These are phyloP conservation scores for Dreissena polymorpha DNA, from an alignment of 1,140 invertebrate genomes.

Conservation along the genomic window DNA sequence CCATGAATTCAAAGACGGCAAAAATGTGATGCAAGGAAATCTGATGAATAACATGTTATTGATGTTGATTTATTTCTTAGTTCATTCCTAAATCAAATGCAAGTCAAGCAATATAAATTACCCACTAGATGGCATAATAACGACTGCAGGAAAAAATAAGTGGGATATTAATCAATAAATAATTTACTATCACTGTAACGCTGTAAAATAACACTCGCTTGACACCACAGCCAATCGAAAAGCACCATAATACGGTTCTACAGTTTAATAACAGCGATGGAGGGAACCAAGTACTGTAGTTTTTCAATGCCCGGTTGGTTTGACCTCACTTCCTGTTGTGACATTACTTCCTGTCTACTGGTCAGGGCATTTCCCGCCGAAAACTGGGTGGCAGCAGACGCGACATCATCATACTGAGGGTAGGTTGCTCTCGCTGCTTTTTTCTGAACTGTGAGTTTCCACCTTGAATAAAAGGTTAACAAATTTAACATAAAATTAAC, in stretches of 20 bases:
- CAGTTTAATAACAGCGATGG: conserved; percentile 1
- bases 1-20: too few species aligned
- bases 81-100: too few species aligned
- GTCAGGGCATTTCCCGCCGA: conserved; percentile 52
- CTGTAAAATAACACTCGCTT: neutral
- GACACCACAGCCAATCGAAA: too few species aligned
- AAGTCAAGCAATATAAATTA: too few species aligned
- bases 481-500: neutral
- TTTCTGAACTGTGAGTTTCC: conserved; percentile 59
- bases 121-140: too few species aligned
- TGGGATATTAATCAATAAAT: too few species aligned
- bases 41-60: too few species aligned
- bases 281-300: neutral
- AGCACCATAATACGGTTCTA: neutral
- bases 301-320: neutral
- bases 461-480: conserved; percentile 23
- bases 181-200: too few species aligned
- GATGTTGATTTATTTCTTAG: too few species aligned
- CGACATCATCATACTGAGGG: conserved; percentile 56
- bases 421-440: conserved; percentile 55
- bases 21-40: too few species aligned
- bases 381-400: conserved; percentile 32
- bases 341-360: neutral
- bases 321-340: neutral
- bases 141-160: too few species aligned